Evolutionary conservation across 2,113 vertebrate species (phyloP), one percentile per base, ranked within the genome.

Genomic region (Gambusia affinis): DNA sequence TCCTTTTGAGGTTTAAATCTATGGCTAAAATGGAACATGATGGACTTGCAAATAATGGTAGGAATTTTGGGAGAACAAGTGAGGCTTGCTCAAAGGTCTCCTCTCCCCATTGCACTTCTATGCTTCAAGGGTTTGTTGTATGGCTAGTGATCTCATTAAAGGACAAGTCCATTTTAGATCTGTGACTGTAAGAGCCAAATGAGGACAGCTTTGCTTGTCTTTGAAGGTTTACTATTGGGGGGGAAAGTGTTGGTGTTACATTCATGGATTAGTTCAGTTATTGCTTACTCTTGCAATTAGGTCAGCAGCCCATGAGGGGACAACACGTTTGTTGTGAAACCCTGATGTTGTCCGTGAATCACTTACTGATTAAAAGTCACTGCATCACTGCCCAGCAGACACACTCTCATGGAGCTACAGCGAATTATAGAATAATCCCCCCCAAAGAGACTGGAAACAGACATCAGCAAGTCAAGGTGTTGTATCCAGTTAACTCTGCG

Each of bases 201-300:
- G 35, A 33, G 2, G 12, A 30, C 12, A 22, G 33, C 30, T 17
- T 63, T 63, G 15, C 61, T 63, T 63, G 51, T 8, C 51, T 57
- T 57, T n/a, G 51, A 57, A 57, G 51, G 17, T 57, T 57, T 63
- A 19, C 29, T 29, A 30, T 17, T 62, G 28, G 64, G 37, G 64
- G 86, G 74, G 27, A 27, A 70, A 77, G 66, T 31, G 74, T 17
- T 31, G 62, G 33, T 90, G 90, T 92, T 89, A 92, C 67, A 73
- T 76, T 93, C 92, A 94, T 92, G 88, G 91, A 94, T 92, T 88
- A 75, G 86, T 82, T 70, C 12, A 70, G 78, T 90, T 89, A 92
- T 90, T 89, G 89, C 76, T 75, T 42, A 81, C 88, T 89, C 75
- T 87, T 88, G 87, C 68, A 83, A 91, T 90, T 86, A 91, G 88